Percentiles rank a stretch among this genome's conserved stretches.
Conservation (phyloP, 2,888 invertebrate species). For the Nemotelus nigrinus region DNA sequence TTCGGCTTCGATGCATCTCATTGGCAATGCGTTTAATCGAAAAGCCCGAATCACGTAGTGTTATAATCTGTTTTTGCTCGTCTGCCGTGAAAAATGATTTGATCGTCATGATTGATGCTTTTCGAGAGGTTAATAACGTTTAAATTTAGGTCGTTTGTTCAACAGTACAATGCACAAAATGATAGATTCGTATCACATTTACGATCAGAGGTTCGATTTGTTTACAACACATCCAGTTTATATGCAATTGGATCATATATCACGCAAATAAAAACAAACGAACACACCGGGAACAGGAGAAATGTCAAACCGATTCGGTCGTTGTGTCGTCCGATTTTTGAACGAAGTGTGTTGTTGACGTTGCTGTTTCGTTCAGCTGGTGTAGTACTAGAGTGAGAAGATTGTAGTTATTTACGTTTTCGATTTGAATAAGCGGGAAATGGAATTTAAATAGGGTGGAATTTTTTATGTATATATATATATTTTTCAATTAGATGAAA, state of each 20-base stretch:
- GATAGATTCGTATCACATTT: neutral
- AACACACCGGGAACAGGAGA: neutral
- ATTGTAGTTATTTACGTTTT: no score
- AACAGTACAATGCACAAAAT: neutral
- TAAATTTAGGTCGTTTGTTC: neutral
- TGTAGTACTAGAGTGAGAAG: slow-evolving; percentile 17
- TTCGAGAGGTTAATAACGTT: neutral
- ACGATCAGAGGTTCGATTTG: neutral
- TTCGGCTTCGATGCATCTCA: slow-evolving; percentile 25
- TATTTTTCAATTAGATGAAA: no score
- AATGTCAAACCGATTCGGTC: neutral
- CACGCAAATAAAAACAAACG: neutral
- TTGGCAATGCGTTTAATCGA: slow-evolving; percentile 11
- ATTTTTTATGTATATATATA: no score
- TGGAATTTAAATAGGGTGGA: neutral
- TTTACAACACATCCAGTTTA: neutral
- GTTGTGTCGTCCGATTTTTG: neutral
- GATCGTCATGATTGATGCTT: slow-evolving; percentile 9
- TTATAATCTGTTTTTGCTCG: slow-evolving; percentile 24
- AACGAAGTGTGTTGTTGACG: slow-evolving; percentile 18
- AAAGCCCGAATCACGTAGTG: neutral
- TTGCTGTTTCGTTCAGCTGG: slow-evolving; percentile 12
- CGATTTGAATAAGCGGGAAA: neutral
- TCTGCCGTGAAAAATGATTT: slow-evolving; percentile 16
- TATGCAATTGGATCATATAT: neutral